These are phyloP conservation scores for Pedicia rivosa DNA, from an alignment of 2,888 invertebrate species.

Conservation along the genomic window DNA sequence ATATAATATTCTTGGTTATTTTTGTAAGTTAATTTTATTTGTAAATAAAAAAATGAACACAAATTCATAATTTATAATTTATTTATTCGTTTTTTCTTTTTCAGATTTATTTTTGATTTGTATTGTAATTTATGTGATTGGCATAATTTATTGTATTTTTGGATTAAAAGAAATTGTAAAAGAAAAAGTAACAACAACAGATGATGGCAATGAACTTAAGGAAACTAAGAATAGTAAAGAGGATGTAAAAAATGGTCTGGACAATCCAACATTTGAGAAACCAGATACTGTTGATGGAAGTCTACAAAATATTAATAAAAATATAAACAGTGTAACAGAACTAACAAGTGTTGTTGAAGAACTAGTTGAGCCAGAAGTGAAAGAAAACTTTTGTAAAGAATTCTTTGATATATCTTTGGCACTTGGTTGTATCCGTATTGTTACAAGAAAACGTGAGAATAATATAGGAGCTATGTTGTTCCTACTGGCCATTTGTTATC, in stretches of 20 bases:
- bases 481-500: constrained; percentile 22
- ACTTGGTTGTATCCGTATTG: constrained; percentile 23
- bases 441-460: constrained; percentile 22
- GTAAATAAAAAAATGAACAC: too few relatives aligned
- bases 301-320: constrained; percentile 2
- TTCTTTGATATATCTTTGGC: constrained; percentile 28
- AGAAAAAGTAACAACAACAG: constrained; percentile 6
- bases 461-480: constrained; percentile 22
- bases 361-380: not conserved
- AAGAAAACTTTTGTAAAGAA: constrained; percentile 18
- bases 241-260: too few relatives aligned
- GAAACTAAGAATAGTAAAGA: constrained; percentile 16
- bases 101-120: constrained; percentile 25
- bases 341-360: constrained; percentile 1
- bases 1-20: constrained; percentile 23
- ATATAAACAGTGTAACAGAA: too few relatives aligned
- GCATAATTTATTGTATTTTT: constrained; percentile 25
- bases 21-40: too few relatives aligned
- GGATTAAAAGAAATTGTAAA: constrained; percentile 25
- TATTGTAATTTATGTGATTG: constrained; percentile 23
- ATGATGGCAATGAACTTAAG: constrained; percentile 5
- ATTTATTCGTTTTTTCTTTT: constrained; percentile 7
- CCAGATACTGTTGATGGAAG: too few relatives aligned
- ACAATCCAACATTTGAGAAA: too few relatives aligned
- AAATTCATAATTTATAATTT: not conserved